Evolutionary conservation across 1,140 invertebrate species (phyloP), one percentile per base, ranked within the genome.

Genomic region (Drosophila cardini): DNA sequence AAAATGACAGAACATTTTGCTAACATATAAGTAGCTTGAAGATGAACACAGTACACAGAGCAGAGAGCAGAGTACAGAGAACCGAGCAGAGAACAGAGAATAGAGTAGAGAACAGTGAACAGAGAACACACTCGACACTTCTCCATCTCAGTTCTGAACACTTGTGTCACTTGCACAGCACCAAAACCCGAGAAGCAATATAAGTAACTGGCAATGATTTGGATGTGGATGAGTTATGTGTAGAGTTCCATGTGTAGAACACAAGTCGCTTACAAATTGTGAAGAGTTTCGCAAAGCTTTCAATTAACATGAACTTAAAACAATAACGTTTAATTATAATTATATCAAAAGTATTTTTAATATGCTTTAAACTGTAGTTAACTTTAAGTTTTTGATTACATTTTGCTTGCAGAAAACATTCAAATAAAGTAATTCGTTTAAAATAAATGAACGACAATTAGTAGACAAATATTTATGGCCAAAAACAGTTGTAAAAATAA

Each of bases 1-100:
- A 78, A 85, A 85, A 80, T 80, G 80, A 87, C 80, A 89, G 84
- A 76, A 74, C 71, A 78, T 79, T 76, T 83, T 87, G 72, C 78
- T 72, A 56, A 78, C 68, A 68, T 74, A 82, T 79, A 87, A 87
- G 83, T 82, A 87, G 79, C 83, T 69, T 53, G 60, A 68, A 72
- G 16, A 48, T 40, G 38, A 57, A 43, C 34, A 63, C 13, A 53
- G 36, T 32, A 55, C 26, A 26, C 21, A 26, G 21, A 2, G 2
- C 21, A 2, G 21, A 26, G 1, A 26, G n/a, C n/a, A n/a, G n/a
- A n/a, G n/a, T n/a, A n/a, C n/a, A n/a, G n/a, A n/a, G n/a, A n/a
- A n/a, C n/a, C n/a, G n/a, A n/a, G n/a, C n/a, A n/a, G n/a, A n/a
- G n/a, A n/a, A n/a, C n/a, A n/a, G n/a, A n/a, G n/a, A n/a, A n/a